Conservation (phyloP, 2,888 invertebrate species). For the Peribatodes rhomboidaria region DNA sequence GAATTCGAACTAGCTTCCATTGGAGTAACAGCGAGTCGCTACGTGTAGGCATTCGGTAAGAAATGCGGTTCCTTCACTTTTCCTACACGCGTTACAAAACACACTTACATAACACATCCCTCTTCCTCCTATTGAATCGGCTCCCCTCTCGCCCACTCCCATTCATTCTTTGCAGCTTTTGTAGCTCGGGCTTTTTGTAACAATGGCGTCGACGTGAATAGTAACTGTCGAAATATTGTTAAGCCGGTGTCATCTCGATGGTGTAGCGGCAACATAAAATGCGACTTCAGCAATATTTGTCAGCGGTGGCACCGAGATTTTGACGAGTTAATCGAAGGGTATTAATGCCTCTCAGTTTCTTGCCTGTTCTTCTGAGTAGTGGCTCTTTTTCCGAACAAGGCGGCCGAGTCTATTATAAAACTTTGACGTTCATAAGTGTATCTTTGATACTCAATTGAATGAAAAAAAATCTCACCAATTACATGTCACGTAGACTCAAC, state of each 20-base stretch:
- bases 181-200: slow-evolving; percentile 81
- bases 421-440: no score
- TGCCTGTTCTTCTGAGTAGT: no score
- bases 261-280: slow-evolving; percentile 29
- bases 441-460: no score
- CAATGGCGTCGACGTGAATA: slow-evolving; percentile 73
- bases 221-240: slow-evolving; percentile 81
- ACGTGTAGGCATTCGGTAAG: slow-evolving; percentile 41
- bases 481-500: no score
- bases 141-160: slow-evolving; percentile 71
- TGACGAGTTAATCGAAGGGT: slow-evolving; percentile 7
- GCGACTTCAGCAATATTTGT: slow-evolving; percentile 13
- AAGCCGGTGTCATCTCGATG: slow-evolving; percentile 68
- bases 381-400: no score
- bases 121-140: slow-evolving; percentile 78
- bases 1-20: slow-evolving; percentile 26
- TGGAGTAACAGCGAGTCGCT: slow-evolving; percentile 19
- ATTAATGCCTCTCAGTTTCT: no score
- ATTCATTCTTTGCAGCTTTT: slow-evolving; percentile 83
- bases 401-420: no score
- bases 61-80: slow-evolving; percentile 41
- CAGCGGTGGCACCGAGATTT: not conserved
- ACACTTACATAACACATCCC: slow-evolving; percentile 79
- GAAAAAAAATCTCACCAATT: no score
- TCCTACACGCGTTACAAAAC: slow-evolving; percentile 74